These are phyloP conservation scores for Limosa lapponica DNA, from an alignment of 2,797 vertebrate species.

Conservation along the genomic window DNA sequence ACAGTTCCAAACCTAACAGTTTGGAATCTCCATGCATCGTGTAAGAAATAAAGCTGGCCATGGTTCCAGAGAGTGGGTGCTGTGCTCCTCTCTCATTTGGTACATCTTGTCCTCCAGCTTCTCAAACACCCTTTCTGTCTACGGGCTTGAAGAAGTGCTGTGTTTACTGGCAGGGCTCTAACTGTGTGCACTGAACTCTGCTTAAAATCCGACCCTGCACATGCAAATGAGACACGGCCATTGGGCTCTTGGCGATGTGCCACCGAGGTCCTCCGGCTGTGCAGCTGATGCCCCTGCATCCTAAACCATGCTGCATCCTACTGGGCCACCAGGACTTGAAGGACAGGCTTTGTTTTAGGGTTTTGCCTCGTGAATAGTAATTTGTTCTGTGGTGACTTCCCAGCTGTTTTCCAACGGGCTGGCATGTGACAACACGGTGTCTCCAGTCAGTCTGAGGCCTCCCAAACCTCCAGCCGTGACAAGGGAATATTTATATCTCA, in stretches of 20 bases:
- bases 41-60: not conserved
- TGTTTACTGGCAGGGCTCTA: not conserved
- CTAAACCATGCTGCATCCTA: not conserved
- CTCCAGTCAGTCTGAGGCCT: slow-evolving; percentile 38
- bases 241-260: rapidly evolving
- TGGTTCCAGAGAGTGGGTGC: not conserved
- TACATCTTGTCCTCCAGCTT: not conserved
- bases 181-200: not conserved
- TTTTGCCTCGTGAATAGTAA: not conserved
- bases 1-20: not conserved
- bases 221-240: not conserved
- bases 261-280: rapidly evolving
- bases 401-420: slow-evolving; percentile 6
- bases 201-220: not conserved
- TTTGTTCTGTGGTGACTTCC: slow-evolving; percentile 13
- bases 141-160: not conserved
- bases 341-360: slow-evolving; percentile 11
- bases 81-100: rapidly evolving
- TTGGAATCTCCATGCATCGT: rapidly evolving
- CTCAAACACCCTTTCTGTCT: not conserved
- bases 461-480: not conserved
- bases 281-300: not conserved
- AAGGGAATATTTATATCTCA: slow-evolving; percentile 50
- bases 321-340: slow-evolving; percentile 3
- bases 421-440: not conserved